Evolutionary conservation across 1,140 invertebrate genomes (phyloP), one percentile per base, ranked within the genome.

Genomic region (Microvelia longipes): DNA sequence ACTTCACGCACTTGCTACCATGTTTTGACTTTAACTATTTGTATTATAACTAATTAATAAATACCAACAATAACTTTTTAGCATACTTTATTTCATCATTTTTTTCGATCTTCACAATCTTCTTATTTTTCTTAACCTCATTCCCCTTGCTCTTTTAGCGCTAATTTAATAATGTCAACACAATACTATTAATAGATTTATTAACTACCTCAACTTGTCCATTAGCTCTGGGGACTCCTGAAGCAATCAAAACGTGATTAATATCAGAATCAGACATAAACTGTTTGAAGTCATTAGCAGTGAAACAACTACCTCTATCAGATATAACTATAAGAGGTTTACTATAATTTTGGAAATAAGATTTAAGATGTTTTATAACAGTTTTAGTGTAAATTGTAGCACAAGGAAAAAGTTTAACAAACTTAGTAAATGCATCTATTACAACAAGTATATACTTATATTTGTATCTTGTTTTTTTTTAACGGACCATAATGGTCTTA

Each of bases 371-470:
- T 35, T 73, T 61, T 29, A 71, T 71, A 14, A 71, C 69, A 29
- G 71, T 63, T 27, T 64, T 67, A 11, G 70, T 64, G n/a, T 71
- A 66, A n/a, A 71, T 74, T 0, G 73, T 70, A 15, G 69, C 73
- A 28, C 28, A 71, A 1, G 69, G 29, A 26, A 70, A 69, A 50
- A 74, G 29, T 61, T 70, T 71, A 14, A 67, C 60, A 68, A 72
- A 76, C 70, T 75, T 77, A 1, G 74, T 74, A 68, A 77, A 77
- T 1, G 68, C 71, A 70, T 78, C 76, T 13, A 77, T 66, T 0
- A 77, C 72, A 2, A 73, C 71, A 0, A 78, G 70, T 28, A 79
- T 72, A 68, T 78, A 71, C 28, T 61, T 72, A 50, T 2, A 64
- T 24, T 64, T 64, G 24, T 50, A 50, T 19, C 35, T 50, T 11